Base-by-base conservation (phyloP, 2,797 vertebrate species). In the Silurus aristotelis region DNA sequence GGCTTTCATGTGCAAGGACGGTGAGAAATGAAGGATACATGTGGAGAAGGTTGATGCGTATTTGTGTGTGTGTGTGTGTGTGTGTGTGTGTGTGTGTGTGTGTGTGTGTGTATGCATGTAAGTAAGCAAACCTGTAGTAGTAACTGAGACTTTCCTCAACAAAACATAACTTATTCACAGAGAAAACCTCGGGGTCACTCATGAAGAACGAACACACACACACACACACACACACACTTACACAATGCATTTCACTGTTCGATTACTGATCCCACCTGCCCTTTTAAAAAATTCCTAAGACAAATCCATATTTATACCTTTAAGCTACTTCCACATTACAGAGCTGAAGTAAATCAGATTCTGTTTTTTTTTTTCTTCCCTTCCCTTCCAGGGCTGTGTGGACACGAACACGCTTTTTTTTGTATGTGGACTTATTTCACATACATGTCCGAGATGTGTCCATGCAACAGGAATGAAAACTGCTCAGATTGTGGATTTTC, bases 121-220 rank as follows among this genome's bases (percentile, higher is more conserved):
- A 7, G 67, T 83, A 56, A 22, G 27, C n/a, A 56, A 58, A 20
- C 3, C 71, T 31, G 60, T 79, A 78, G 80, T 22, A 82, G 83
- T 80, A 88, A 85, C 27, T 31, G 10, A 43, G 76, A 61, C 9
- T 80, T 72, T 89, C 70, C 9, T 82, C 70, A 72, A 82, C 77
- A 80, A 61, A 82, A 84, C 72, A 80, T 55, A 86, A 88, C 80
- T 86, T 86, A 86, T 88, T 87, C 78, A 88, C 64, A 19, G 64
- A 27, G 63, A 52, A 85, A 61, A 83, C 80, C 78, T 83, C 77
- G 84, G 5, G 56, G 56, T 61, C 78, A 85, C 55, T 70, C 31
- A 2, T 20, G 27, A 19, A 66, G 8, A 46, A 60, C 20, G 0
- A 2, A 38, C 38, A 38, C 38, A 38, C 38, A 38, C 3, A 38